Evolutionary conservation across 2,113 vertebrate species (phyloP), one percentile per base, ranked within the genome.

Genomic region (Pelodiscus sinensis): DNA sequence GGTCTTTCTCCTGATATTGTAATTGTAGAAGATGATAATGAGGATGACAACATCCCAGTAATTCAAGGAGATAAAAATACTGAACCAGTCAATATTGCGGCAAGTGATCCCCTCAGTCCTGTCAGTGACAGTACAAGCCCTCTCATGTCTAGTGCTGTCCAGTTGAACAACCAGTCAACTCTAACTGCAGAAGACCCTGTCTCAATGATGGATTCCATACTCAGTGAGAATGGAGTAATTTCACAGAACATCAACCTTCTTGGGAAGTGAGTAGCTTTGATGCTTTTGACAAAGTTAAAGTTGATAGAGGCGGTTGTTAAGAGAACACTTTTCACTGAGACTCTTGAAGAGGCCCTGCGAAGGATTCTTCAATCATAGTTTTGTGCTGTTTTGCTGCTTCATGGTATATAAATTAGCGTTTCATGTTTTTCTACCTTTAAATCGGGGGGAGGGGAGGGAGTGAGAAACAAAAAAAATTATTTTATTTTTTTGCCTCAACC

Each of bases 201-300:
- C 44, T 99, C 99, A 82, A 98, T 99, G 98, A 99, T 99, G 99
- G 99, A 99, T 97, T 99, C 99, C 84, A 99, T 99, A 95, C 98
- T 99, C 79, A 99, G 95, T 57, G 99, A 99, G 91, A 99, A 97
- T 9, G 98, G 98, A 79, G 98, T 98, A 2, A 98, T 99, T 93
- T 99, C 98, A 58, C 99, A 99, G 94, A 99, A 99, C 88, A 99
- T 99, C 92, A 99, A 98, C 96, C 98, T 99, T 62, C 97, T 99
- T 96, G 99, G 99, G 88, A 99, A 99, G 99, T 99, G 96, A 98
- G 99, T 98, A 27, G 22, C 60, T 52, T 89, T 71, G n/a, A 19
- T 71, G 65, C 3, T 1, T 65, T 82, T 88, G 62, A 58, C 86
- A 27, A 50, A 57, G 9, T 71, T 71, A 71, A 21, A 35, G 65